Conservation (phyloP, 2,888 invertebrate species). For the Tipula unca region DNA sequence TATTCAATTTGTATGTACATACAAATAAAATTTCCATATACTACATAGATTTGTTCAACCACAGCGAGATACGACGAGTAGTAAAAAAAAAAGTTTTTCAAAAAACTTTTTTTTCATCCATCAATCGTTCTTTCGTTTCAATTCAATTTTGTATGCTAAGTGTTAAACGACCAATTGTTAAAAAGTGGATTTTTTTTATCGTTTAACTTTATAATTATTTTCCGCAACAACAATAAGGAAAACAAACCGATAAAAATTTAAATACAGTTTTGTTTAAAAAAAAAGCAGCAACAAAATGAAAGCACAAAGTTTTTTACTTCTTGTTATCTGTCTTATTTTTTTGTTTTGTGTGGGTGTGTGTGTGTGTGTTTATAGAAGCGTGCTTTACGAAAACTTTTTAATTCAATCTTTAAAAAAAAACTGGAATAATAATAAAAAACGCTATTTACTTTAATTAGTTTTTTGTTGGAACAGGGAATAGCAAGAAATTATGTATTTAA, state of each 20-base stretch:
- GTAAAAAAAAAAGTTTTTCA: no score
- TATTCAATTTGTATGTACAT: no score
- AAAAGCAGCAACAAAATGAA: background rate
- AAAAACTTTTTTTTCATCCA: no score
- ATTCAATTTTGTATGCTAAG: background rate
- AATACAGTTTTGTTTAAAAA: background rate
- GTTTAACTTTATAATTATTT: background rate
- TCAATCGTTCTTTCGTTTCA: background rate
- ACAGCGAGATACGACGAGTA: no score
- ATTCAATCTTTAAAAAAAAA: background rate
- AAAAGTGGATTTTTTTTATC: background rate
- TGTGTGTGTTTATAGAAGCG: no score
- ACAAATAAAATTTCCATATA: no score
- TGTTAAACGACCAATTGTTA: background rate
- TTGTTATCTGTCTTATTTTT: background rate
- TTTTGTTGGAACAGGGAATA: background rate
- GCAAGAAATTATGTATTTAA: background rate
- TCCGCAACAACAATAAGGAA: background rate
- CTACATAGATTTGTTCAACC: no score
- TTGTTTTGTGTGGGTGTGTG: background rate
- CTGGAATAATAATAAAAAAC: background rate
- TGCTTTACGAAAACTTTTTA: background rate
- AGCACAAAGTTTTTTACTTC: background rate
- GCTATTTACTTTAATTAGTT: background rate
- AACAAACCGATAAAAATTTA: background rate